Evolutionary conservation across 2,113 vertebrate species (phyloP).

Genomic region (Nothobranchius furzeri): DNA sequence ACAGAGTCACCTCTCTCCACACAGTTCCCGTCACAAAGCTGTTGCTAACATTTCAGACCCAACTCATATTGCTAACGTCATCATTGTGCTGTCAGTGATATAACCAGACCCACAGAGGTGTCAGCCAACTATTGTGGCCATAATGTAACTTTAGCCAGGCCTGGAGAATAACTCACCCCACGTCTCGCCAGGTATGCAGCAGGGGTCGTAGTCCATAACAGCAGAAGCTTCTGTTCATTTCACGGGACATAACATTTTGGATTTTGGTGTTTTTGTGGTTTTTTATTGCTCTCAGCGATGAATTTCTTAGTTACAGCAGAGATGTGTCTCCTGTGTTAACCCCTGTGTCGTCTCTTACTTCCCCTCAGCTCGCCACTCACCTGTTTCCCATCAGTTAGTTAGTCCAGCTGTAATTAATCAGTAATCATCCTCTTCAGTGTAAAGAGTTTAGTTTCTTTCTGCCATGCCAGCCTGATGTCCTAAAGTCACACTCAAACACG

Average conservation of each 20-base stretch:
- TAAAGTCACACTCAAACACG: no score
- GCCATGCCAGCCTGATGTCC: no score
- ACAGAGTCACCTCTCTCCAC: conserved; percentile 43
- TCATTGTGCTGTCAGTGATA: conserved; percentile 15
- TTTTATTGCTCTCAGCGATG: no score
- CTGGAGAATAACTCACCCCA: background rate
- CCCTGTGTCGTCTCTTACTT: no score
- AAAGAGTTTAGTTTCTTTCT: no score
- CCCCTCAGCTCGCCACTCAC: no score
- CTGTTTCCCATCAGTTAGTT: no score
- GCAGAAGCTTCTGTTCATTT: conserved; percentile 5
- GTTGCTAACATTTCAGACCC: background rate
- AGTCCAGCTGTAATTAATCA: no score
- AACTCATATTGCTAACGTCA: conserved; percentile 10
- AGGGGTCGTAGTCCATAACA: background rate
- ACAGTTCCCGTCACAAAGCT: background rate
- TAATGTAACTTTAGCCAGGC: conserved; percentile 3
- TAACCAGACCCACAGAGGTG: conserved; percentile 20
- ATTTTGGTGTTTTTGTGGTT: no score
- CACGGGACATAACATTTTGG: background rate
- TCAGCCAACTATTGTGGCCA: background rate
- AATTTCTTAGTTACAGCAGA: no score
- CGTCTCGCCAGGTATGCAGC: conserved; percentile 1
- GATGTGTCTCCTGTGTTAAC: no score
- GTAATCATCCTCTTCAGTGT: no score